Evolutionary conservation across 2,797 vertebrate genomes (phyloP).

Genomic region (Coracias cyanogaster): DNA sequence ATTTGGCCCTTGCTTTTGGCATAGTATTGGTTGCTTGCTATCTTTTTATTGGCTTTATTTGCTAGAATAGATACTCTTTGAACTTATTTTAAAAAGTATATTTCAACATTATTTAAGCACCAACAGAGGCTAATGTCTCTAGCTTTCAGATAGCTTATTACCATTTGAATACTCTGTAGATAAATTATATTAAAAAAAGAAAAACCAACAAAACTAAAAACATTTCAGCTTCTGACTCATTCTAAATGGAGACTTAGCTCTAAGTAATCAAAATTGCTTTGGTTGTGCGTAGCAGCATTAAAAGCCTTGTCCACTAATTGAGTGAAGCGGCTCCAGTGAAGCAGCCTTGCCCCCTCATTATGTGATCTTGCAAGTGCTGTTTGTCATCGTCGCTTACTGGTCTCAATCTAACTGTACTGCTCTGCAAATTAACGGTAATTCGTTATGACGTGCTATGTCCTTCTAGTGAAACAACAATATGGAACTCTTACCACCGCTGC

Average conservation of each 20-base stretch:
- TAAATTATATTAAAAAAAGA: slow-evolving; percentile 75
- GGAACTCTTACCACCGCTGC: not conserved
- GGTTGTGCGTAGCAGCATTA: slow-evolving; percentile 90
- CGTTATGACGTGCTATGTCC: slow-evolving; percentile 84
- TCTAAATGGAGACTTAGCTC: slow-evolving; percentile 89
- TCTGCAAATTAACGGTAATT: slow-evolving; percentile 85
- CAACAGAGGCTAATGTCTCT: slow-evolving; percentile 65
- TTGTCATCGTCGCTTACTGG: slow-evolving; percentile 83
- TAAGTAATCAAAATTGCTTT: slow-evolving; percentile 94
- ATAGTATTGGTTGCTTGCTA: slow-evolving; percentile 36
- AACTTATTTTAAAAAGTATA: slow-evolving; percentile 48
- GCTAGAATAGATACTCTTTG: slow-evolving; percentile 57
- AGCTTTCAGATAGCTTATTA: slow-evolving; percentile 90
- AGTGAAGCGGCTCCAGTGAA: slow-evolving; percentile 83
- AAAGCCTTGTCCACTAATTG: slow-evolving; percentile 97
- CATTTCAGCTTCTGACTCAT: slow-evolving; percentile 78
- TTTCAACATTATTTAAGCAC: slow-evolving; percentile 64
- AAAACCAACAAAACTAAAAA: not conserved
- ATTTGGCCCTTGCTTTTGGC: not conserved
- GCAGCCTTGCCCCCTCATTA: slow-evolving; percentile 91
- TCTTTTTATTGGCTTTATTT: slow-evolving; percentile 70
- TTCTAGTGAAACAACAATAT: slow-evolving; percentile 80
- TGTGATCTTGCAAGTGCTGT: slow-evolving; percentile 84
- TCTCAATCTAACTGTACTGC: slow-evolving; percentile 72
- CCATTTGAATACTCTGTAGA: slow-evolving; percentile 83